These are phyloP conservation scores for Trachythela sp. DNA, from an alignment of 64 coral and sea anemone genomes.

Conservation along the genomic window DNA sequence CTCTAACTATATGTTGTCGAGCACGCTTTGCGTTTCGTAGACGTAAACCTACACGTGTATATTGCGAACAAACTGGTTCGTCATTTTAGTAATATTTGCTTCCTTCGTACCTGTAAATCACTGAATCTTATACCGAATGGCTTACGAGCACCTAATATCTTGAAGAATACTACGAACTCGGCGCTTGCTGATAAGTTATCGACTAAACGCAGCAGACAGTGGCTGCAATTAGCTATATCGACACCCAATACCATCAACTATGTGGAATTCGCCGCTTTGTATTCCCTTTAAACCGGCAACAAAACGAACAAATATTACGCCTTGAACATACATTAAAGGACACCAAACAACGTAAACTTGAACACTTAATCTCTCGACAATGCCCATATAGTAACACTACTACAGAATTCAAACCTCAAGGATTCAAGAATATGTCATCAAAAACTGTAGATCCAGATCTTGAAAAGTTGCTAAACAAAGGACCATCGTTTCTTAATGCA, in stretches of 20 bases:
- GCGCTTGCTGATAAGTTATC: background rate
- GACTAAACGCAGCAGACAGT: constrained; percentile 20
- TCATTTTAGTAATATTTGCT: no score
- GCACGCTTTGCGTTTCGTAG: no score
- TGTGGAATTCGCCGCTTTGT: background rate
- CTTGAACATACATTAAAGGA: background rate
- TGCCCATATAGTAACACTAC: no score
- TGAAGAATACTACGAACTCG: constrained; percentile 18
- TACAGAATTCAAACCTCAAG: background rate
- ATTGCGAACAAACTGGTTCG: no score
- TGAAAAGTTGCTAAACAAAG: constrained; percentile 2
- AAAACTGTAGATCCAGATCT: background rate
- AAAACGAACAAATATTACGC: background rate
- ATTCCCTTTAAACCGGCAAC: background rate
- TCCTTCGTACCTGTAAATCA: no score
- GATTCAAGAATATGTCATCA: background rate
- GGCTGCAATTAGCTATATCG: background rate
- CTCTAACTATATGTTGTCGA: no score
- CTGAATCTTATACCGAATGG: no score
- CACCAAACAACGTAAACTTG: background rate
- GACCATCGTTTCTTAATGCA: constrained; percentile 20
- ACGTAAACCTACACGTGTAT: no score
- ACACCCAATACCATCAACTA: constrained; percentile 9
- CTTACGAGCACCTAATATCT: background rate
- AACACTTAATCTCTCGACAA: background rate